A percentile compares a stretch with the other conserved stretches of the same genome.
Conservation (phyloP, 92 coral and sea anemone genomes). For the Epizoanthus fatuus region DNA sequence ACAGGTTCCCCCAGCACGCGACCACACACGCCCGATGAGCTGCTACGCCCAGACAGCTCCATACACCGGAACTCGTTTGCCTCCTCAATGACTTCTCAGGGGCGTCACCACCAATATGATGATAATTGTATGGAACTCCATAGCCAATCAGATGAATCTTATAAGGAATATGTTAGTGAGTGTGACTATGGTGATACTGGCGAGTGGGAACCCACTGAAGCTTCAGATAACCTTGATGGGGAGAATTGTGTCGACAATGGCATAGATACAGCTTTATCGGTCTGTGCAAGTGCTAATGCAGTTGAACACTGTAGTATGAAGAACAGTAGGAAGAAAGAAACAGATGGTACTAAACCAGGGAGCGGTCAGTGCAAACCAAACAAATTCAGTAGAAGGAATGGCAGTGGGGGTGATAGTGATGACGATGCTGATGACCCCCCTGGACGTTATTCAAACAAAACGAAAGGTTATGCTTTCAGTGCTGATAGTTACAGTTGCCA, state of each 20-base stretch:
- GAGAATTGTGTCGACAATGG: not conserved
- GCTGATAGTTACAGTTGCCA: not conserved
- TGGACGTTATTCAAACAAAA: not conserved
- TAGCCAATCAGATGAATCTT: not conserved
- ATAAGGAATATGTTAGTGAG: not conserved
- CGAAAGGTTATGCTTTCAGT: not conserved
- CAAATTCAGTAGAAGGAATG: not conserved
- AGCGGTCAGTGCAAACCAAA: slow-evolving; percentile 4
- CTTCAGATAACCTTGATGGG: not conserved
- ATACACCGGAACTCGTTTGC: slow-evolving; percentile 75
- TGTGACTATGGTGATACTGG: not conserved
- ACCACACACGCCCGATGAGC: slow-evolving; percentile 68
- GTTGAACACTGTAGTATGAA: not conserved
- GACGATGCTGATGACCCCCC: not conserved
- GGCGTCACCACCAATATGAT: slow-evolving; percentile 27
- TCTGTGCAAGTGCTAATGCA: not conserved
- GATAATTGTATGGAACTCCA: slow-evolving; percentile 37
- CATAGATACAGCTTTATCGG: slow-evolving; percentile 21
- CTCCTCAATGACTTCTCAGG: slow-evolving; percentile 52
- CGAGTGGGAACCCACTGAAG: not conserved
- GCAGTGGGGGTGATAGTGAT: slow-evolving; percentile 1
- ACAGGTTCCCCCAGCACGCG: slow-evolving; percentile 24
- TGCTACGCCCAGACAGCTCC: slow-evolving; percentile 80
- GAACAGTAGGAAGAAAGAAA: not conserved
- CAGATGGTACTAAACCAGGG: not conserved